phyloP scores from a whole-genome alignment of 1,140 invertebrate species.

The Campodea augens region DNA sequence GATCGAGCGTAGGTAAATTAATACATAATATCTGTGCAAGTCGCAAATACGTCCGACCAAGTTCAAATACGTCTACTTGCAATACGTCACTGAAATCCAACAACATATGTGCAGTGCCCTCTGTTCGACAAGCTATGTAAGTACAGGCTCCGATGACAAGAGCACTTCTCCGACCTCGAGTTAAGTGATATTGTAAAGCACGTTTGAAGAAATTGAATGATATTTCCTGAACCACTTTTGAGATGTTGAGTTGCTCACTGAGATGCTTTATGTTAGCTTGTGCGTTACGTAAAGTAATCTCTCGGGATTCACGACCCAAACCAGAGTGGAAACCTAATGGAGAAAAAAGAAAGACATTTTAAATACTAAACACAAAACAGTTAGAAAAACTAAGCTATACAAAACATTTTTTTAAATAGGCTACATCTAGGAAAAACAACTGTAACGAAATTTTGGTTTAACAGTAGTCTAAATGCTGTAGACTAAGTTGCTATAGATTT shows the following conservation, averaged over 20 bases:
- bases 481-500: no score
- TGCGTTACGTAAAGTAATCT: conserved; percentile 76
- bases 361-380: no score
- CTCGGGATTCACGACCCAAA: conserved; percentile 67
- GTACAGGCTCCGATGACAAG: conserved; percentile 93
- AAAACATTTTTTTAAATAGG: no score
- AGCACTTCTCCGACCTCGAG: conserved; percentile 71
- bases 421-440: no score
- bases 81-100: conserved; percentile 95
- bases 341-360: conserved; percentile 12
- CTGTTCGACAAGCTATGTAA: conserved; percentile 89
- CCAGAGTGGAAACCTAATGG: conserved; percentile 53
- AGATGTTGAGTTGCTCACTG: conserved; percentile 49
- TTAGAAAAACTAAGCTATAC: no score
- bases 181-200: conserved; percentile 70
- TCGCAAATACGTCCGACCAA: conserved; percentile 80
- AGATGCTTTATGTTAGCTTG: conserved; percentile 55
- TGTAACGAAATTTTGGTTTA: no score
- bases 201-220: conserved; percentile 94
- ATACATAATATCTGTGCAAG: conserved; percentile 76
- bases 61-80: conserved; percentile 86
- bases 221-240: conserved; percentile 36
- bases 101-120: conserved; percentile 84
- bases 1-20: conserved; percentile 70
- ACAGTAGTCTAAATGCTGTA: no score